phyloP scores from a whole-genome alignment of 92 coral and sea anemone species.

The Umimayanthus chanpuru region DNA sequence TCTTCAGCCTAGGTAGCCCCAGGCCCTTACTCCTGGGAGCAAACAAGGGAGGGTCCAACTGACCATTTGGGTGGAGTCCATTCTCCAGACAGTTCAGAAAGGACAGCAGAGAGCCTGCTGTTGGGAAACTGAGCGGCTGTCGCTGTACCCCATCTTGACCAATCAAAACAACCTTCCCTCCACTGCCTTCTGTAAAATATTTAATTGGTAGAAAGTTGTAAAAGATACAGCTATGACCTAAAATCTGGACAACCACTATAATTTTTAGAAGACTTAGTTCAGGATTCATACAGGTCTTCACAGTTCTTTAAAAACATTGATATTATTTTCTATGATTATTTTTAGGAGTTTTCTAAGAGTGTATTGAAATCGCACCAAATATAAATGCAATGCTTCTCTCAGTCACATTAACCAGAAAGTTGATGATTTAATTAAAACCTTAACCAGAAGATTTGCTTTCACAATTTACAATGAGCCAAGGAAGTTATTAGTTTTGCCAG shows the following conservation, averaged over 20 bases:
- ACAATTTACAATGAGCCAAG: too few species aligned
- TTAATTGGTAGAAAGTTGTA: not conserved
- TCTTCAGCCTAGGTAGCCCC: slow-evolving; percentile 81
- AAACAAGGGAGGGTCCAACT: slow-evolving; percentile 92
- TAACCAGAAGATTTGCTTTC: too few species aligned
- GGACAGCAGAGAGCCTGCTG: slow-evolving; percentile 90
- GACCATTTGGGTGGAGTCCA: slow-evolving; percentile 92
- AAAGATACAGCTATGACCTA: too few species aligned
- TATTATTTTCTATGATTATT: too few species aligned
- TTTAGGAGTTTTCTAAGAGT: too few species aligned
- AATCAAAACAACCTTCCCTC: slow-evolving; percentile 83
- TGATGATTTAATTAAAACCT: too few species aligned
- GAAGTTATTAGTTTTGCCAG: not conserved
- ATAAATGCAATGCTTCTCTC: too few species aligned
- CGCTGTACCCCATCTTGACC: slow-evolving; percentile 99
- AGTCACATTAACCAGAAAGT: too few species aligned
- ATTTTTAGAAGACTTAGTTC: not conserved
- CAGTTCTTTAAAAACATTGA: too few species aligned
- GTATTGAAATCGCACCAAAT: too few species aligned
- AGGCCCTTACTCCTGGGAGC: slow-evolving; percentile 82
- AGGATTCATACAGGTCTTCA: too few species aligned
- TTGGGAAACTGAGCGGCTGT: slow-evolving; percentile 94
- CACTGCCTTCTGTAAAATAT: slow-evolving; percentile 73
- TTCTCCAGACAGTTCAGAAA: slow-evolving; percentile 97
- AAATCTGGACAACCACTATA: not conserved